Base-by-base conservation (phyloP, 1,140 invertebrate genomes). In the Hesperophylax magnus region DNA sequence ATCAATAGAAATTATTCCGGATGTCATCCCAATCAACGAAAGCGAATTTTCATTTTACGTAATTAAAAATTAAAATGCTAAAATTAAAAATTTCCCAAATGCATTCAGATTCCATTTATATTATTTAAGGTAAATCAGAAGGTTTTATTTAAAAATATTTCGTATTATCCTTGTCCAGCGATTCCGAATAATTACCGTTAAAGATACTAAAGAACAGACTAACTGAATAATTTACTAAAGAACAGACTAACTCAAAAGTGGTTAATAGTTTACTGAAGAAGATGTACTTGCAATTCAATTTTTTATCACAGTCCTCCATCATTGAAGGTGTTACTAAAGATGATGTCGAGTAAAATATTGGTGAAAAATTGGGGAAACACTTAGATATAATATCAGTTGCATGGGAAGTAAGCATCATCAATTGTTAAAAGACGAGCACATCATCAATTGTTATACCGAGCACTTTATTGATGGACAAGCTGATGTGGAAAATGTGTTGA, bases 321-420 rank as follows among this genome's bases (percentile, higher is more conserved):
- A 31, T 31, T n/a, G 22, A 27, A 67, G n/a, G 17, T 27, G 17
- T 31, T n/a, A 14, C n/a, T n/a, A 67, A 34, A n/a, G 31, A n/a
- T 3, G 27, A 27, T 34, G n/a, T n/a, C n/a, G 63, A 67, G 2
- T 27, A 67, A 27, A 34, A 67, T 67, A 67, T 67, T 17, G 31
- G 63, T n/a, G 63, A 67, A 9, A 27, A 67, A 31, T 34, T 67
- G 17, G 39, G 31, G 63, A 67, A 67, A 67, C 63, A 67, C 63
- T 34, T 67, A n/a, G 27, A 67, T 18, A 27, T 67, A 14, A 67
- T 67, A 67, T 27, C 63, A 11, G 31, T 34, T 27, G 63, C n/a
- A 67, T 67, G 63, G 63, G 63, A 7, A 61, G 58, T 24, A 61
- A 67, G 27, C 27, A 67, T 67, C 63, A 67, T 67, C 22, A 67